Percentiles rank a stretch among this genome's conserved stretches.
Evolutionary conservation across 2,888 invertebrate species (phyloP).

Genomic region (Idaea biselata): DNA sequence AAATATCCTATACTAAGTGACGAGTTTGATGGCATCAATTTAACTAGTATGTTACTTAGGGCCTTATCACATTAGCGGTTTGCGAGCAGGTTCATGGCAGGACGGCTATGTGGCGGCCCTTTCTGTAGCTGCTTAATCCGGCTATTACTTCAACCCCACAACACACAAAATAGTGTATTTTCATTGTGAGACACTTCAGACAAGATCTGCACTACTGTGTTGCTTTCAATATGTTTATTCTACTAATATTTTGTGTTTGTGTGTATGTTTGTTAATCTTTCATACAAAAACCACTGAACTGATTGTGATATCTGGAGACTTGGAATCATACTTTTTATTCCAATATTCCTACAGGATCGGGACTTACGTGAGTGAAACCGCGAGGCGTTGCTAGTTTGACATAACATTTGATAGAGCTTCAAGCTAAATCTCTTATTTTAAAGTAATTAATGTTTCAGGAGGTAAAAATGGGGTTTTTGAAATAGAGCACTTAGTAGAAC

Average conservation of each 20-base stretch:
- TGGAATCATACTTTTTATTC: too few relatives aligned
- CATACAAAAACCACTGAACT: not conserved
- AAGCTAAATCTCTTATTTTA: not conserved
- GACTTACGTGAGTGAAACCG: too few relatives aligned
- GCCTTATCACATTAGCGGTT: not conserved
- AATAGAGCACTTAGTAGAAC: slow-evolving; percentile 89
- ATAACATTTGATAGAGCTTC: too few relatives aligned
- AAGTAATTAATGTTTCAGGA: slow-evolving; percentile 77
- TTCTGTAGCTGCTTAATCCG: not conserved
- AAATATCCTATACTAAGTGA: slow-evolving; percentile 68
- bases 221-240: not conserved
- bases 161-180: too few relatives aligned
- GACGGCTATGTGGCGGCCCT: not conserved
- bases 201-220: not conserved
- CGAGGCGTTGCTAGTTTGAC: too few relatives aligned
- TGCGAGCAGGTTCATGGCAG: not conserved
- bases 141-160: too few relatives aligned
- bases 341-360: too few relatives aligned
- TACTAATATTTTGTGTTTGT: not conserved
- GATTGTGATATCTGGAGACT: not conserved
- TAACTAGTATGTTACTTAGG: slow-evolving; percentile 80
- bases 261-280: too few relatives aligned
- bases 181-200: not conserved
- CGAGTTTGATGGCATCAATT: slow-evolving; percentile 82
- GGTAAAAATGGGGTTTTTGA: slow-evolving; percentile 93